phyloP scores from a whole-genome alignment of 2,797 vertebrate genomes.

The Poeciliopsis presidionis region DNA sequence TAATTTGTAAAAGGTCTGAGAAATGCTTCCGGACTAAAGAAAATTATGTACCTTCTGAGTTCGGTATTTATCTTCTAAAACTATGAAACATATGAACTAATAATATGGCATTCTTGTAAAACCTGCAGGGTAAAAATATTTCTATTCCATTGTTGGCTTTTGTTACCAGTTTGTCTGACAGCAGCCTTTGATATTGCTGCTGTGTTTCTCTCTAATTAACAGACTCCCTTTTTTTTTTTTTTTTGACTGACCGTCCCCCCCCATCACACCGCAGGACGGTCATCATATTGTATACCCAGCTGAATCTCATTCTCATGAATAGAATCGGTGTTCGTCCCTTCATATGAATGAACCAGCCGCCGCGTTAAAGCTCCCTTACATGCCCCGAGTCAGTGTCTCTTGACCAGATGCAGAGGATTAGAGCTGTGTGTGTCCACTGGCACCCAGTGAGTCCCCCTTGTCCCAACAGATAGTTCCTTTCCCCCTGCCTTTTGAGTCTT shows the following conservation, averaged over 20 bases:
- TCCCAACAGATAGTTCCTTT: conserved; percentile 79
- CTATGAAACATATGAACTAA: neutral
- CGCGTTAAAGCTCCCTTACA: conserved; percentile 74
- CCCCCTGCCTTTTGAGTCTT: conserved; percentile 77
- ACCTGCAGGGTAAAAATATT: conserved; percentile 4
- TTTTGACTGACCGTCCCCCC: conserved; percentile 25
- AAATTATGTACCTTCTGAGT: neutral
- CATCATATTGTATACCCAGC: conserved; percentile 73
- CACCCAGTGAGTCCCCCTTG: conserved; percentile 74
- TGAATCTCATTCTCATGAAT: conserved; percentile 76
- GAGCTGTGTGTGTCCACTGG: conserved; percentile 72
- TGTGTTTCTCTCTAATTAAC: conserved; percentile 74
- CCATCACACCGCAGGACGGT: conserved; percentile 63
- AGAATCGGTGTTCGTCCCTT: conserved; percentile 72
- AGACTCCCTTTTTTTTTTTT: conserved; percentile 58
- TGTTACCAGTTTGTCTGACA: conserved; percentile 41
- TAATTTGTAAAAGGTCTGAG: neutral
- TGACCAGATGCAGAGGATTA: conserved; percentile 84
- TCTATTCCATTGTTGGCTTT: conserved; percentile 16
- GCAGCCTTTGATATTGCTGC: conserved; percentile 61
- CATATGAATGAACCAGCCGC: conserved; percentile 71
- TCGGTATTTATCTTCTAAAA: neutral
- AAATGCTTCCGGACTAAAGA: neutral
- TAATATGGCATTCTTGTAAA: neutral
- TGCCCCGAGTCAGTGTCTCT: conserved; percentile 71